phyloP scores from a whole-genome alignment of 2,888 invertebrate genomes.

The Laspeyria flexula region DNA sequence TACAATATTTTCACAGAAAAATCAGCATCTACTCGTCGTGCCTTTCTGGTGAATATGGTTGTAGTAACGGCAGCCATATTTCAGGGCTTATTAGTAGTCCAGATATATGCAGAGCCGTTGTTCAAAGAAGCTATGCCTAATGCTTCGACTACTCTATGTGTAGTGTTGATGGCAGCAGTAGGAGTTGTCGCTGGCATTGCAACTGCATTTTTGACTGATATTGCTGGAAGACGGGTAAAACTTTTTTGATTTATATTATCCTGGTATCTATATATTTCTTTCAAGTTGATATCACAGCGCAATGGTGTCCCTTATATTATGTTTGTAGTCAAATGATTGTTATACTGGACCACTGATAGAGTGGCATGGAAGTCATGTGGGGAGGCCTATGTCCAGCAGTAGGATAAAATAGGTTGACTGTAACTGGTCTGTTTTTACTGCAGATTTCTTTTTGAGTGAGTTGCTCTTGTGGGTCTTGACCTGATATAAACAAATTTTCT shows the following conservation, averaged over 20 bases:
- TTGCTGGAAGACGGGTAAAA: slow-evolving; percentile 63
- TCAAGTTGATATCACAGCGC: no score
- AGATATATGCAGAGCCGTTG: slow-evolving; percentile 70
- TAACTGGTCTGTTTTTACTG: no score
- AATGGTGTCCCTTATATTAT: no score
- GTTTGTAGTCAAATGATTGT: no score
- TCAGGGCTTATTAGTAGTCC: slow-evolving; percentile 68
- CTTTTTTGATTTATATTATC: background rate
- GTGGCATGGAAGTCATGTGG: no score
- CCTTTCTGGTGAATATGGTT: slow-evolving; percentile 49
- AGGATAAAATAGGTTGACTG: no score
- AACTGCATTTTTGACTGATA: slow-evolving; percentile 65
- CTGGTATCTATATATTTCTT: no score
- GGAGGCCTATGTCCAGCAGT: no score
- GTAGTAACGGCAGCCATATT: slow-evolving; percentile 60
- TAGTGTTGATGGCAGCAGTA: slow-evolving; percentile 58
- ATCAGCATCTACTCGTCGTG: slow-evolving; percentile 61
- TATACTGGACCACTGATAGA: no score
- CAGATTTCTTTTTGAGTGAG: no score
- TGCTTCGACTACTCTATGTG: slow-evolving; percentile 57
- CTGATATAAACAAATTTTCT: no score
- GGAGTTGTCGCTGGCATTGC: slow-evolving; percentile 53
- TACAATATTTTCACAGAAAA: slow-evolving; percentile 57
- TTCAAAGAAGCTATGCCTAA: slow-evolving; percentile 62
- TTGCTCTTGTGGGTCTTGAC: no score